phyloP scores from a whole-genome alignment of 2,797 vertebrate species.

The Leucoraja ocellata region DNA sequence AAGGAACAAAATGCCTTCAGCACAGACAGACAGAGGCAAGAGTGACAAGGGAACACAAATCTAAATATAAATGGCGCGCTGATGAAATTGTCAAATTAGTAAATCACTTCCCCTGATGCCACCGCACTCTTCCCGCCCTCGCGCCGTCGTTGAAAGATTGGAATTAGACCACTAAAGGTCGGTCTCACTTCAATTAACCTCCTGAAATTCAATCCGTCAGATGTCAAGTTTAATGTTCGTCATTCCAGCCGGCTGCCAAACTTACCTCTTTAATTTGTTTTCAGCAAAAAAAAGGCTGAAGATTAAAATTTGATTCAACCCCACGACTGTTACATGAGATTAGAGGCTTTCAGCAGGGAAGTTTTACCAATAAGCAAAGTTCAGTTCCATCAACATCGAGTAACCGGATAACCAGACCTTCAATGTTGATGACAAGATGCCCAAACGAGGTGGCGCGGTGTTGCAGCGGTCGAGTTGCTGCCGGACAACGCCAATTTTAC shows the following conservation, averaged over 20 bases:
- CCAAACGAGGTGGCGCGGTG: background rate
- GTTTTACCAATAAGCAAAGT: background rate
- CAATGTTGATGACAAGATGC: background rate
- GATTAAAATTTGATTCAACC: conserved; percentile 14
- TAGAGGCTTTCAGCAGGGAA: background rate
- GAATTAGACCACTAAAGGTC: background rate
- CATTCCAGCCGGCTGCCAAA: conserved; percentile 5
- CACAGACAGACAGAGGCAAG: background rate
- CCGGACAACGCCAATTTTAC: no score
- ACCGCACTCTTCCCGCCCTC: background rate
- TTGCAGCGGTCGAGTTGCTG: no score
- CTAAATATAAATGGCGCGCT: background rate
- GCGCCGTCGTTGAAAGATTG: background rate
- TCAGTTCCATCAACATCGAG: background rate
- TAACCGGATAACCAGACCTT: background rate
- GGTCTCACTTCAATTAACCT: conserved; percentile 27
- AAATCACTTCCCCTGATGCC: background rate
- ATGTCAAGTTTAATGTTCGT: conserved; percentile 26
- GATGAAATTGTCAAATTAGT: background rate
- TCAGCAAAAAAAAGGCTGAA: background rate
- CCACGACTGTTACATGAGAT: background rate
- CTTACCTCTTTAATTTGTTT: conserved; percentile 32
- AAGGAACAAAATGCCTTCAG: background rate
- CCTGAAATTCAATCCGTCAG: conserved; percentile 15
- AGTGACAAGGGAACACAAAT: background rate